Conservation (phyloP, 2,797 vertebrate genomes). For the Epinephelus malabaricus region DNA sequence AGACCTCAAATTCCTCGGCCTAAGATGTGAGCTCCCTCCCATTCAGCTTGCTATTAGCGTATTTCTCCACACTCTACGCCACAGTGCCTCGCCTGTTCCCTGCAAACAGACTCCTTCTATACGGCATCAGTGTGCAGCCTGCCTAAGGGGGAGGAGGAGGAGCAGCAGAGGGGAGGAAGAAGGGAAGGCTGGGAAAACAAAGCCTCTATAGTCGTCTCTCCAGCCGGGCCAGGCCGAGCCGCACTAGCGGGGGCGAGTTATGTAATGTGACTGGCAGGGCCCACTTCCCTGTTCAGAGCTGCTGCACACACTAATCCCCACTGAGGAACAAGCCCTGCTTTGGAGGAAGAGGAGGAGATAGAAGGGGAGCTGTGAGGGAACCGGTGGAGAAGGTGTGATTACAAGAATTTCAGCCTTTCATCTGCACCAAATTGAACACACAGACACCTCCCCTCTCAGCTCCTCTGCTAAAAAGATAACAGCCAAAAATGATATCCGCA, state of each 20-base stretch:
- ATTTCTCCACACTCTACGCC: slow-evolving; percentile 74
- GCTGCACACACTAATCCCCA: slow-evolving; percentile 84
- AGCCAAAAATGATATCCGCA: slow-evolving; percentile 48
- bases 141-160: slow-evolving; percentile 73
- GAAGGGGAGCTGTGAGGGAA: slow-evolving; percentile 63
- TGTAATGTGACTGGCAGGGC: slow-evolving; percentile 89
- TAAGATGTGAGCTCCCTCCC: slow-evolving; percentile 72
- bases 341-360: slow-evolving; percentile 59
- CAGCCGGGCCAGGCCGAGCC: slow-evolving; percentile 79
- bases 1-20: slow-evolving; percentile 75
- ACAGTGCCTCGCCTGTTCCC: slow-evolving; percentile 86
- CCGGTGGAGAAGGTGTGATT: slow-evolving; percentile 66
- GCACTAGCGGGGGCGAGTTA: slow-evolving; percentile 84
- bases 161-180: slow-evolving; percentile 77
- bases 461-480: slow-evolving; percentile 56
- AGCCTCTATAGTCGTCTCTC: slow-evolving; percentile 89
- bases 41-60: slow-evolving; percentile 82
- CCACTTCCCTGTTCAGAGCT: slow-evolving; percentile 81
- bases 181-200: slow-evolving; percentile 85
- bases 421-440: slow-evolving; percentile 62
- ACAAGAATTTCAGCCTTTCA: slow-evolving; percentile 75
- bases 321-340: slow-evolving; percentile 79
- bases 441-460: slow-evolving; percentile 45
- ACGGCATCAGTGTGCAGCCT: slow-evolving; percentile 84
- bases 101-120: slow-evolving; percentile 87